Evolutionary conservation across 2,797 vertebrate species (phyloP).

Genomic region (Poeciliopsis turneri): DNA sequence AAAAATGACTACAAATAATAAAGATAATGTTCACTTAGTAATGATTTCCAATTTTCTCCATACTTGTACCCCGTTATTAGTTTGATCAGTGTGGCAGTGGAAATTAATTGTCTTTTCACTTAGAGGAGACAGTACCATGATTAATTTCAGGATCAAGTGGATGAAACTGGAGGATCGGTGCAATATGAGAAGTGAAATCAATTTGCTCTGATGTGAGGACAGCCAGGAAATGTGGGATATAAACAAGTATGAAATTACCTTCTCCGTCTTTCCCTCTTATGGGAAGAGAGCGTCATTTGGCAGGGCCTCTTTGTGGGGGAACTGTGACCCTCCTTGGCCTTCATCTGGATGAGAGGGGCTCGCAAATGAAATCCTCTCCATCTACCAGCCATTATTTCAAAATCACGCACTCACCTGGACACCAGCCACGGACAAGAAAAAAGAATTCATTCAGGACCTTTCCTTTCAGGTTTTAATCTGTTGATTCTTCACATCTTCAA

Average conservation of each 20-base stretch:
- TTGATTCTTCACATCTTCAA: not conserved
- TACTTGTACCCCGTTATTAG: slow-evolving; percentile 89
- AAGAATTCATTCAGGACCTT: not conserved
- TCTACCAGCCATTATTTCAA: slow-evolving; percentile 58
- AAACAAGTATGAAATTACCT: slow-evolving; percentile 76
- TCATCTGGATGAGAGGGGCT: slow-evolving; percentile 48
- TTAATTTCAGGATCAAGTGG: slow-evolving; percentile 83
- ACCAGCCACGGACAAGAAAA: slow-evolving; percentile 24
- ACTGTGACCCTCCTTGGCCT: slow-evolving; percentile 58
- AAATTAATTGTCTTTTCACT: slow-evolving; percentile 95
- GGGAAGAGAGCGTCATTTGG: slow-evolving; percentile 51
- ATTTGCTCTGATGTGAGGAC: slow-evolving; percentile 82
- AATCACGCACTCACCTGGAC: slow-evolving; percentile 44
- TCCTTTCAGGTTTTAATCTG: slow-evolving; percentile 13
- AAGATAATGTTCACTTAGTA: slow-evolving; percentile 90
- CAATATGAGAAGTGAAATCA: slow-evolving; percentile 85
- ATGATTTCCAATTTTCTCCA: slow-evolving; percentile 92
- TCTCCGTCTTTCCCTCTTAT: slow-evolving; percentile 64
- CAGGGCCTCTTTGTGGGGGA: slow-evolving; percentile 48
- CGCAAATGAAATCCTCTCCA: slow-evolving; percentile 57
- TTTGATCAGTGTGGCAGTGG: slow-evolving; percentile 86
- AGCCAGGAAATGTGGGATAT: slow-evolving; percentile 53
- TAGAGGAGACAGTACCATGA: slow-evolving; percentile 89
- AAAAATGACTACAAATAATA: slow-evolving; percentile 87
- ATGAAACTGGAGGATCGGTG: slow-evolving; percentile 83